Percentiles rank a stretch among this genome's conserved stretches.
Conservation (phyloP, 2,888 invertebrate genomes). For the Meteorus colon region DNA sequence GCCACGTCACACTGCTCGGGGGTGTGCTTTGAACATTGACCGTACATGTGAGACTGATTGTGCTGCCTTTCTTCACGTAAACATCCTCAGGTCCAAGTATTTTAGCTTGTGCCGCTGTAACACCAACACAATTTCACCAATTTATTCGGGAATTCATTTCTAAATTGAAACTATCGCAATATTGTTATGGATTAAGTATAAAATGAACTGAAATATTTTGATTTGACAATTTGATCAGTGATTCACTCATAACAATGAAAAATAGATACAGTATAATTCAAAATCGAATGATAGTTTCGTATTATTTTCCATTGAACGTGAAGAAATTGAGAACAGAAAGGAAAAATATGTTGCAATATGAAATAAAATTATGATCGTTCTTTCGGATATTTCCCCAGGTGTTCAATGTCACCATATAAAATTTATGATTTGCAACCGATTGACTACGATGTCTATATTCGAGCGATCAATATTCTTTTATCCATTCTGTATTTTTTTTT, state of each 20-base stretch:
- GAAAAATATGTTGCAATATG: neutral
- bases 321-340: neutral
- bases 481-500: neutral
- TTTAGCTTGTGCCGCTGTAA: slow-evolving; percentile 89
- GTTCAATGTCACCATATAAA: slow-evolving; percentile 16
- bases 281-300: neutral
- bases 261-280: neutral
- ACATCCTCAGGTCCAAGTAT: slow-evolving; percentile 91
- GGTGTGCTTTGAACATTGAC: slow-evolving; percentile 90
- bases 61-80: slow-evolving; percentile 92
- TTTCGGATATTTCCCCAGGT: slow-evolving; percentile 23
- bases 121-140: slow-evolving; percentile 56
- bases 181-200: neutral
- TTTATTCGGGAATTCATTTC: neutral
- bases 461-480: neutral
- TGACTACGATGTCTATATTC: slow-evolving; percentile 1
- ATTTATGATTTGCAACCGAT: slow-evolving; percentile 33
- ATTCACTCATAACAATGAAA: neutral
- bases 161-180: neutral
- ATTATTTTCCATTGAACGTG: too few relatives aligned
- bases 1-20: slow-evolving; percentile 85
- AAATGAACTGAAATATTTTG: neutral
- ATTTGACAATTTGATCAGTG: neutral
- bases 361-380: slow-evolving; percentile 29
- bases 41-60: slow-evolving; percentile 90